Evolutionary conservation across 1,140 invertebrate species (phyloP).

Genomic region (Drosophila trapezifrons): DNA sequence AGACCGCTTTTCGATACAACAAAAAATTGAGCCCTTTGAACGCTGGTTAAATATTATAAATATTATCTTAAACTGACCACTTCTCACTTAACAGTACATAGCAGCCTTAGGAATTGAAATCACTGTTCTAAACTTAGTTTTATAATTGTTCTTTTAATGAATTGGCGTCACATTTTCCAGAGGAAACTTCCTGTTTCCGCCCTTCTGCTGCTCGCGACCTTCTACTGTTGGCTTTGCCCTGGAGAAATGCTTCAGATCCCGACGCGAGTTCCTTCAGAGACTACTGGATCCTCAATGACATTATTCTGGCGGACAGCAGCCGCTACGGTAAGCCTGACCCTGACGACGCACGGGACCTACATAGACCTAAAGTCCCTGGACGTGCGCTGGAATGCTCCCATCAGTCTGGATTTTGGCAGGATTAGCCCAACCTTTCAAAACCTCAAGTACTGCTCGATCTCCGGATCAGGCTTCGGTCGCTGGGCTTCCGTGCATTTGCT

Average conservation of each 20-base stretch:
- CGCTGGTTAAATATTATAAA: too few relatives aligned
- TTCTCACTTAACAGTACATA: too few relatives aligned
- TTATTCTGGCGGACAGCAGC: conserved; percentile 1
- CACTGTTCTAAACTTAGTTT: background rate
- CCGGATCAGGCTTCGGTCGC: background rate
- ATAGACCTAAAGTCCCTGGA: conserved; percentile 28
- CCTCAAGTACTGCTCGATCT: conserved; percentile 30
- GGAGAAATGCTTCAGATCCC: background rate
- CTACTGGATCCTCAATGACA: conserved; percentile 46
- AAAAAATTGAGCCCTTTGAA: too few relatives aligned
- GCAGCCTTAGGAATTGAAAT: background rate
- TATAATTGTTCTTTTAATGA: background rate
- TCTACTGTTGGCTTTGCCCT: background rate
- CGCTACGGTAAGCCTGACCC: conserved; percentile 22
- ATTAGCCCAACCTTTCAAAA: conserved; percentile 11
- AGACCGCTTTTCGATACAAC: too few relatives aligned
- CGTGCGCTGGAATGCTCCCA: conserved; percentile 42
- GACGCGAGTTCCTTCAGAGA: conserved; percentile 8
- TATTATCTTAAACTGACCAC: too few relatives aligned
- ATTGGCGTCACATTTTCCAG: background rate
- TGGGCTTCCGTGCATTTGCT: conserved; percentile 49
- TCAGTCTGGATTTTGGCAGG: conserved; percentile 30
- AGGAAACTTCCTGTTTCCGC: background rate
- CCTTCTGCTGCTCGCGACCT: background rate
- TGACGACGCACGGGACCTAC: conserved; percentile 39